Percentiles rank a stretch among this genome's conserved stretches.
Conservation (phyloP, 2,113 vertebrate genomes). For the Lepidothrix coronata region DNA sequence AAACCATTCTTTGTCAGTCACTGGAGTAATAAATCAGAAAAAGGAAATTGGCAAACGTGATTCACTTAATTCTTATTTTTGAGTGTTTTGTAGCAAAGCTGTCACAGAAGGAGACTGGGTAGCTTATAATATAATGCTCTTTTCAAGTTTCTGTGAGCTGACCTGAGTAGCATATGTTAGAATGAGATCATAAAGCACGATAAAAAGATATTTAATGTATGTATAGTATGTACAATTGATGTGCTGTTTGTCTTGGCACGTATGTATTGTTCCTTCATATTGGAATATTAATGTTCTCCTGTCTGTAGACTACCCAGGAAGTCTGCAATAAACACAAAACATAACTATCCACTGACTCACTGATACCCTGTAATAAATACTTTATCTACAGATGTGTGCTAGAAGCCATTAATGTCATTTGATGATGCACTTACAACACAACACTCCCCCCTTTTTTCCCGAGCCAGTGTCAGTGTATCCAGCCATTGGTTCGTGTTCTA, state of each 20-base stretch:
- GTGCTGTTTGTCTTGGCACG: constrained; percentile 37
- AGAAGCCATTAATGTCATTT: neutral
- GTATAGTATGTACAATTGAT: neutral
- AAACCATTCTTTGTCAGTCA: neutral
- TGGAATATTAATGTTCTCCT: constrained; percentile 29
- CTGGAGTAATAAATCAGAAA: neutral
- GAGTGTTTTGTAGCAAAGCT: neutral
- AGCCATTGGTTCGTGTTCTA: neutral
- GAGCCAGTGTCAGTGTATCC: neutral
- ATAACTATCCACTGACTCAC: constrained; percentile 47
- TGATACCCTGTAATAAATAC: neutral
- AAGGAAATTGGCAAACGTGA: neutral
- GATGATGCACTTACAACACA: neutral
- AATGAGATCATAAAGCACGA: constrained; percentile 20
- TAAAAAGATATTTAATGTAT: neutral
- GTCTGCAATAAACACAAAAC: constrained; percentile 44
- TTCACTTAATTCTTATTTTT: neutral
- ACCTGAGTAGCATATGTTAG: neutral
- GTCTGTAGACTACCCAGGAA: constrained; percentile 46
- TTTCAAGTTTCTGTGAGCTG: neutral
- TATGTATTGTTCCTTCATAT: neutral
- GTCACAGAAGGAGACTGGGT: neutral
- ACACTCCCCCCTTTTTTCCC: neutral
- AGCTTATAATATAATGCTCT: neutral
- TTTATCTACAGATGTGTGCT: neutral